Conservation (phyloP, 2,113 vertebrate species). For the Oncorhynchus masou region DNA sequence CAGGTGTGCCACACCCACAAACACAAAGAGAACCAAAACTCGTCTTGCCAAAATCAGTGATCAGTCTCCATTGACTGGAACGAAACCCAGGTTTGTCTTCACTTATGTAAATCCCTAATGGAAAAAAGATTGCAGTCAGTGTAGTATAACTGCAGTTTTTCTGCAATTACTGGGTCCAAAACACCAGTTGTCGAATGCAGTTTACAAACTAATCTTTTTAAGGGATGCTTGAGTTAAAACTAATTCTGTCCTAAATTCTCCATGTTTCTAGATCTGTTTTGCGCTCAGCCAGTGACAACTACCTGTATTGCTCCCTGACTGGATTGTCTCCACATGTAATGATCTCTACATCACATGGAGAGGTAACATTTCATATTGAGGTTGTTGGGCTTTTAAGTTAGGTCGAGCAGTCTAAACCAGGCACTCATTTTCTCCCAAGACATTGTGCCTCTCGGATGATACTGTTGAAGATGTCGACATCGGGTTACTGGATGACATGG, state of each 20-base stretch:
- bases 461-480: slow-evolving; percentile 61
- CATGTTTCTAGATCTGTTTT: neutral
- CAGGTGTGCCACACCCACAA: slow-evolving; percentile 3
- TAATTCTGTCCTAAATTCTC: too few species aligned
- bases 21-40: neutral
- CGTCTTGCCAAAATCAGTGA: slow-evolving; percentile 20
- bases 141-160: too few species aligned
- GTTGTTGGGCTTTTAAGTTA: neutral
- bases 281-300: neutral
- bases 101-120: neutral
- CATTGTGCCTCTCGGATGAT: slow-evolving; percentile 59
- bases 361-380: slow-evolving; percentile 8
- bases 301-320: neutral
- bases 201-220: too few species aligned
- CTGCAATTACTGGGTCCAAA: too few species aligned
- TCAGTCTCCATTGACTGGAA: neutral
- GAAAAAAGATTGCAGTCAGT: too few species aligned
- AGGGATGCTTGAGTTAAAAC: too few species aligned
- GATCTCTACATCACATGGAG: slow-evolving; percentile 16
- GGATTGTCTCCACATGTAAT: slow-evolving; percentile 4
- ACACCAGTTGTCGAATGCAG: too few species aligned
- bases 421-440: slow-evolving; percentile 37
- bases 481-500: slow-evolving; percentile 62
- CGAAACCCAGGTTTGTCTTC: neutral
- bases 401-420: too few species aligned